Evolutionary conservation across 2,888 invertebrate genomes (phyloP).

Genomic region (Seira musarum): DNA sequence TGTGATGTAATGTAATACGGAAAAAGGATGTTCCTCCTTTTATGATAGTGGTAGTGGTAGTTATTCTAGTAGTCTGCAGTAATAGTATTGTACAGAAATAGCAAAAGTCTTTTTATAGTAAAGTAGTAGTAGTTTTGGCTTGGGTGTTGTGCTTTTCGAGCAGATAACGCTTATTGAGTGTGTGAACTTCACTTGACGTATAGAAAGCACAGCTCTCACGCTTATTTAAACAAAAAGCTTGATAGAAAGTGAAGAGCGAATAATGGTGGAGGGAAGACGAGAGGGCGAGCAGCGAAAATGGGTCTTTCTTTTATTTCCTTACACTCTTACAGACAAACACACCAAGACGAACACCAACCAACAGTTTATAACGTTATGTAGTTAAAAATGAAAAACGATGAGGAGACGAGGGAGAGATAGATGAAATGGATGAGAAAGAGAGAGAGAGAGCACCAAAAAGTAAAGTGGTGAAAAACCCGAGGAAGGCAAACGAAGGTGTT

Average conservation of each 20-base stretch:
- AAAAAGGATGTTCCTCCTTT: conserved; percentile 12
- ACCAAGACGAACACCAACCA: too few species aligned
- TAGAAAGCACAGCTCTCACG: conserved; percentile 28
- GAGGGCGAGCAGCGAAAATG: conserved; percentile 11
- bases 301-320: not conserved
- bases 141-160: not conserved
- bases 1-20: conserved; percentile 14
- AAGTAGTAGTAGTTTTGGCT: not conserved
- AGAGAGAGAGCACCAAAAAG: conserved; percentile 45
- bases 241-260: conserved; percentile 16
- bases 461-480: conserved; percentile 26
- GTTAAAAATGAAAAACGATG: too few species aligned
- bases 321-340: too few species aligned
- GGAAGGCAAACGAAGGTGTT: conserved; percentile 38
- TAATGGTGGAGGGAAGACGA: conserved; percentile 12
- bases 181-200: conserved; percentile 12
- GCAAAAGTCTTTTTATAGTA: too few species aligned
- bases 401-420: conserved; percentile 19
- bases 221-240: conserved; percentile 44
- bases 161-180: conserved; percentile 8
- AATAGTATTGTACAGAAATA: too few species aligned
- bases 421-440: conserved; percentile 23
- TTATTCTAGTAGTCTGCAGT: too few species aligned
- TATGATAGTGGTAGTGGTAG: conserved; percentile 2
- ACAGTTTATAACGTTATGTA: too few species aligned